Conservation (phyloP, 92 coral and sea anemone species). For the Metridium senile region DNA sequence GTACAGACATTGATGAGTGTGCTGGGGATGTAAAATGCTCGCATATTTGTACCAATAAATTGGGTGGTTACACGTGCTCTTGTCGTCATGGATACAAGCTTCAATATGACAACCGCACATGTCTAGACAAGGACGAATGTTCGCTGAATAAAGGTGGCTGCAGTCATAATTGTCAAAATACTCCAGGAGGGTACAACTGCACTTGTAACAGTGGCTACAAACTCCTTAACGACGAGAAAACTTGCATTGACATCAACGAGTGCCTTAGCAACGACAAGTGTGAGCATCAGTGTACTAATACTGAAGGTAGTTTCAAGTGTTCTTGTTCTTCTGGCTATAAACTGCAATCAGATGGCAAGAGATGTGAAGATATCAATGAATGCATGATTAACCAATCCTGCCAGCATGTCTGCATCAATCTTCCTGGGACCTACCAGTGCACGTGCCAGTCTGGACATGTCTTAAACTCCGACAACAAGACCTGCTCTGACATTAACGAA, state of each 20-base stretch:
- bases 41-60: slow-evolving; percentile 46
- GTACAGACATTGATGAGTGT: slow-evolving; percentile 62
- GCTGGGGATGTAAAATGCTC: slow-evolving; percentile 14
- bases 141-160: slow-evolving; percentile 32
- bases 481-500: slow-evolving; percentile 55
- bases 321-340: slow-evolving; percentile 45
- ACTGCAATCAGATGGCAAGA: slow-evolving; percentile 20
- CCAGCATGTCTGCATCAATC: slow-evolving; percentile 26
- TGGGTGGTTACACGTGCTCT: slow-evolving; percentile 60
- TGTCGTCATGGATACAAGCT: slow-evolving; percentile 62
- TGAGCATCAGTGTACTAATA: slow-evolving; percentile 52
- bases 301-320: slow-evolving; percentile 46
- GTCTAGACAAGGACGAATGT: slow-evolving; percentile 60
- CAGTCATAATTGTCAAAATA: slow-evolving; percentile 43
- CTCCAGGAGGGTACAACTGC: slow-evolving; percentile 51
- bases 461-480: slow-evolving; percentile 31
- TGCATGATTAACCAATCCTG: slow-evolving; percentile 31
- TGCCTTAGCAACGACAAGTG: slow-evolving; percentile 45
- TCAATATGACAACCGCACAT: slow-evolving; percentile 43
- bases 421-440: slow-evolving; percentile 33
- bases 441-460: slow-evolving; percentile 17
- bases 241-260: slow-evolving; percentile 60
- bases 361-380: slow-evolving; percentile 33
- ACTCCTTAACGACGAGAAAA: slow-evolving; percentile 29
- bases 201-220: slow-evolving; percentile 56